These are phyloP conservation scores for Xerus inauris DNA, from an alignment of 2,113 vertebrate species.

Conservation along the genomic window DNA sequence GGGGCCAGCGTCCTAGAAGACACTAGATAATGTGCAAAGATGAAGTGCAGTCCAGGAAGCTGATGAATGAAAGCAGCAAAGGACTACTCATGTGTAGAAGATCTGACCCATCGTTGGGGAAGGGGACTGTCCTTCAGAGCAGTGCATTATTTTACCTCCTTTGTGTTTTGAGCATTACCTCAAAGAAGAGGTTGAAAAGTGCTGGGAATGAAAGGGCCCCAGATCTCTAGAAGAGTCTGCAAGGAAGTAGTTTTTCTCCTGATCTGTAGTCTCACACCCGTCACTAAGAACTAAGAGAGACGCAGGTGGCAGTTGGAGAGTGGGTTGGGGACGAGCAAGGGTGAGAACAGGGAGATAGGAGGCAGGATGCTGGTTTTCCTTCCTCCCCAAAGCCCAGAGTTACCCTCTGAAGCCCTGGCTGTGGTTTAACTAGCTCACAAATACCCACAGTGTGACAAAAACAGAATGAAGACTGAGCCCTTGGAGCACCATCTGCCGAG, in stretches of 20 bases:
- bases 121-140: neutral
- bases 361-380: neutral
- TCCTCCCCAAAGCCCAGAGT: neutral
- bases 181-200: neutral
- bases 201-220: neutral
- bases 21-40: neutral
- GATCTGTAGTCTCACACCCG: neutral
- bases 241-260: neutral
- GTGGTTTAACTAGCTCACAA: neutral
- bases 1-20: neutral
- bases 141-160: neutral
- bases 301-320: neutral
- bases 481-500: conserved; percentile 47
- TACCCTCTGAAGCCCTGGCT: neutral
- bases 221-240: neutral
- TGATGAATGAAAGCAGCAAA: neutral
- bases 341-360: neutral
- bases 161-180: neutral
- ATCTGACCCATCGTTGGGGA: neutral
- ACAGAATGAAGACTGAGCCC: neutral
- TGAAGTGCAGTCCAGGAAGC: neutral
- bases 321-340: neutral
- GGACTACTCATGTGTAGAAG: neutral
- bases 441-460: neutral
- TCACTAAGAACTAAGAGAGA: neutral